A percentile compares a stretch with the other conserved stretches of the same genome.
These are phyloP conservation scores for Dynastes hyllus DNA, from an alignment of 2,888 invertebrate species.

Conservation along the genomic window DNA sequence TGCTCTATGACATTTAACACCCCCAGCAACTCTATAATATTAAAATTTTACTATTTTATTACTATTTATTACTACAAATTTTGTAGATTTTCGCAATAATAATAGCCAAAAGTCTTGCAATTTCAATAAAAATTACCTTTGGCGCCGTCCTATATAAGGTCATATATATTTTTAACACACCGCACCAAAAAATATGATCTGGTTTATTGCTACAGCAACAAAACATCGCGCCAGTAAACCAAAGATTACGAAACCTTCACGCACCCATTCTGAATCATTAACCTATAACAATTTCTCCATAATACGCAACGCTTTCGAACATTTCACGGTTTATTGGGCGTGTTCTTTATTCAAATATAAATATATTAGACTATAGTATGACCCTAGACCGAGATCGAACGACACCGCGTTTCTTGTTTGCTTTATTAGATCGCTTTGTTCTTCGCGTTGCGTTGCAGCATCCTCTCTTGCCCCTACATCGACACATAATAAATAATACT, in stretches of 20 bases:
- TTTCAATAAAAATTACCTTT: no score
- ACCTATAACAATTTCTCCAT: conserved; percentile 6
- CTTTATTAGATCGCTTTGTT: neutral
- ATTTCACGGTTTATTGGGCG: conserved; percentile 19
- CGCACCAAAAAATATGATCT: no score
- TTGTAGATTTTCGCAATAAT: no score
- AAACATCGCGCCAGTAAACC: neutral
- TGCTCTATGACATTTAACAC: no score
- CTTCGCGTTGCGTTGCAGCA: neutral
- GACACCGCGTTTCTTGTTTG: no score
- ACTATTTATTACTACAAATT: no score
- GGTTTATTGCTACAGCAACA: neutral
- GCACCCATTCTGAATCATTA: conserved; percentile 15
- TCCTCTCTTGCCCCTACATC: neutral
- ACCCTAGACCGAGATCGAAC: neutral
- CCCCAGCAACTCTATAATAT: no score
- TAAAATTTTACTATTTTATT: no score
- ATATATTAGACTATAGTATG: neutral
- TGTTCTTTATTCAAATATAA: conserved; percentile 1
- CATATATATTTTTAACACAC: no score
- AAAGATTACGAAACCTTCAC: conserved; percentile 3
- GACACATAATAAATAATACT: neutral
- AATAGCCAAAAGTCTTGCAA: no score
- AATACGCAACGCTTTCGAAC: neutral
- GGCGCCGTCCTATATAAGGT: no score